These are phyloP conservation scores for Euphonia xanthogaster DNA, from an alignment of 2,797 vertebrate genomes.

Conservation along the genomic window DNA sequence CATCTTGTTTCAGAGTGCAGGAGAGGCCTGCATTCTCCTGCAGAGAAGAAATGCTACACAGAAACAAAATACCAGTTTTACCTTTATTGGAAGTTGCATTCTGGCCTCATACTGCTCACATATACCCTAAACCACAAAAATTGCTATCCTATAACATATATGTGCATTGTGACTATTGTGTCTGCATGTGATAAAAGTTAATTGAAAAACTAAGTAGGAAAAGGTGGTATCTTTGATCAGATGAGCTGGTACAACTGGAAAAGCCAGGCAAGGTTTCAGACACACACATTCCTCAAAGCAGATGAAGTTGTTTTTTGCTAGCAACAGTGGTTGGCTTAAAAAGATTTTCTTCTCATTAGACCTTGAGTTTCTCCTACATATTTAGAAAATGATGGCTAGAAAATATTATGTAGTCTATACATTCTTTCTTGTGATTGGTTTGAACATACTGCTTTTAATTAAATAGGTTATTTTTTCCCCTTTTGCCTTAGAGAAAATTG, in stretches of 20 bases:
- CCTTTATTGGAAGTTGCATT: background rate
- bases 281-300: background rate
- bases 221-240: conserved; percentile 19
- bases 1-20: background rate
- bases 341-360: background rate
- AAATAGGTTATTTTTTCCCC: background rate
- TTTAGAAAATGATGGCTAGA: background rate
- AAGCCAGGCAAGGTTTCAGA: background rate
- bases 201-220: conserved; percentile 14
- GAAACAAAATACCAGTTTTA: background rate
- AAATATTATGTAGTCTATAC: background rate
- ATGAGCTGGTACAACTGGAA: conserved; percentile 26
- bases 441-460: background rate
- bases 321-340: background rate
- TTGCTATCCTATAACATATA: background rate
- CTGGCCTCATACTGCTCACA: background rate
- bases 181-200: background rate
- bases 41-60: background rate
- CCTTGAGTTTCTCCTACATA: background rate
- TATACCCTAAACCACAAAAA: background rate
- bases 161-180: background rate
- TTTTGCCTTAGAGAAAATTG: background rate
- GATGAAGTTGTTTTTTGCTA: background rate
- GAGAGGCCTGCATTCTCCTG: too few species aligned
- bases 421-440: background rate